Conservation (phyloP, 2,797 vertebrate species). For the Platalea minor region DNA sequence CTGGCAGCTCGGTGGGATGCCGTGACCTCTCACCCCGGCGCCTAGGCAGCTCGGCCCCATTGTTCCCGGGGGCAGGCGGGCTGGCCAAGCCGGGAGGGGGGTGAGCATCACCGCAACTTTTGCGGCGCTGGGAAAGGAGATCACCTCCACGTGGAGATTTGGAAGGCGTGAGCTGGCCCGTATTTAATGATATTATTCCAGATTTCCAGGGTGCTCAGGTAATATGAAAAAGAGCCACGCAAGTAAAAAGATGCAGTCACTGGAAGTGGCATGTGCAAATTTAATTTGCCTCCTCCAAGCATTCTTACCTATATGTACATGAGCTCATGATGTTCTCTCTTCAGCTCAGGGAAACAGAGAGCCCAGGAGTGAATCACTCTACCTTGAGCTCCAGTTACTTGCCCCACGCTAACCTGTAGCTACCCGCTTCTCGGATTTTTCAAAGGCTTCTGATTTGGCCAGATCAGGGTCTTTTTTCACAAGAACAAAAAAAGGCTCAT, state of each 20-base stretch:
- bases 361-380: background rate
- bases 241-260: background rate
- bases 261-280: background rate
- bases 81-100: background rate
- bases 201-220: background rate
- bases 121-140: background rate
- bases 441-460: constrained; percentile 15
- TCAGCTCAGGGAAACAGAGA: background rate
- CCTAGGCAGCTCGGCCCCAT: constrained; percentile 35
- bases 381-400: background rate
- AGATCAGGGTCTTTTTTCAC: background rate
- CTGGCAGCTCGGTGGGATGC: constrained; percentile 30
- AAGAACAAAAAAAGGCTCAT: constrained; percentile 25
- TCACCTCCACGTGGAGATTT: background rate
- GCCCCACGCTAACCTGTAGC: background rate
- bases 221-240: background rate
- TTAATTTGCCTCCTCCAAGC: background rate
- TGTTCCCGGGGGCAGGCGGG: background rate
- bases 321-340: background rate
- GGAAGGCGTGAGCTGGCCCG: background rate
- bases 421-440: background rate
- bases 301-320: background rate
- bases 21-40: constrained; percentile 24
- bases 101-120: background rate
- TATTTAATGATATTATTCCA: background rate